Evolutionary conservation across 1,140 invertebrate species (phyloP).

Genomic region (Drosophila subobscura): DNA sequence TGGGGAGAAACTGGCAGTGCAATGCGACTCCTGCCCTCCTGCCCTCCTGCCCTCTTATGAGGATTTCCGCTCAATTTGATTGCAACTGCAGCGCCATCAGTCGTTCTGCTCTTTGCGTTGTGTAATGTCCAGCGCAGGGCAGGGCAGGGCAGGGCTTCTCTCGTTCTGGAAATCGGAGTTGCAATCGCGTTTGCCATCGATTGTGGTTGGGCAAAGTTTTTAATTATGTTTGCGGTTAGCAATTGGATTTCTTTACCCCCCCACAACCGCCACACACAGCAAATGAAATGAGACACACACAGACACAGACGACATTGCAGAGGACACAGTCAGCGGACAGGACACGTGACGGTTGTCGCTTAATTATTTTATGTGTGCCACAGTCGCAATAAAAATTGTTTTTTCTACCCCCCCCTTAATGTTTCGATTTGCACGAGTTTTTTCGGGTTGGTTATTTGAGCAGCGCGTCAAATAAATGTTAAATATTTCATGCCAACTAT

Average conservation of each 20-base stretch:
- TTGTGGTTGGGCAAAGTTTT: constrained; percentile 79
- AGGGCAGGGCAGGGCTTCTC: constrained; percentile 4
- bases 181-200: constrained; percentile 53
- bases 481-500: constrained; percentile 56
- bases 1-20: constrained; percentile 6
- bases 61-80: constrained; percentile 64
- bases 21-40: constrained; percentile 1
- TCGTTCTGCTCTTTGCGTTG: constrained; percentile 8
- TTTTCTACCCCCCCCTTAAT: constrained; percentile 36
- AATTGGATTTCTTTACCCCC: constrained; percentile 67
- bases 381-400: not conserved
- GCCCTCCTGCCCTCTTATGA: constrained; percentile 18
- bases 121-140: constrained; percentile 32
- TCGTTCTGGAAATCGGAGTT: constrained; percentile 33
- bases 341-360: constrained; percentile 52
- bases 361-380: constrained; percentile 45
- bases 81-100: constrained; percentile 42
- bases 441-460: constrained; percentile 25
- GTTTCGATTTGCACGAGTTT: constrained; percentile 35
- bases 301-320: not conserved
- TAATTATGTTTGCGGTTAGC: constrained; percentile 81
- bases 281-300: not conserved
- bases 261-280: not conserved
- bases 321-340: constrained; percentile 21
- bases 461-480: constrained; percentile 44